Conservation (phyloP, 2,888 invertebrate genomes). For the Megaustenia siamemsis region DNA sequence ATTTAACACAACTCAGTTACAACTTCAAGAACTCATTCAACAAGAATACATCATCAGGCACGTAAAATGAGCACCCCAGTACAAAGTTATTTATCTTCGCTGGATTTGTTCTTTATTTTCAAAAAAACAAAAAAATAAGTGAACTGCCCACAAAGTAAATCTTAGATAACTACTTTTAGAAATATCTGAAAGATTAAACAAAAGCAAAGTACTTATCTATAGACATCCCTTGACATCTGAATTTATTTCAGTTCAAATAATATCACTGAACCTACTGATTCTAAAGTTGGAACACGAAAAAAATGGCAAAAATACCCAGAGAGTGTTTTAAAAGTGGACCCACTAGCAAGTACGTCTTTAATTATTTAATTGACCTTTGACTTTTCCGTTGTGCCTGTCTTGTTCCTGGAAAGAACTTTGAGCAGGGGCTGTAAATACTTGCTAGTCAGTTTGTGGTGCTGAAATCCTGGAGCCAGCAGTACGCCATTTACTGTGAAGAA, state of each 20-base stretch:
- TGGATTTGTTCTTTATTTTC: no score
- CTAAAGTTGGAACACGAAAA: no score
- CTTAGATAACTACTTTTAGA: no score
- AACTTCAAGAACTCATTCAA: no score
- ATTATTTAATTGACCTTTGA: constrained; percentile 1
- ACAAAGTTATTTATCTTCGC: no score
- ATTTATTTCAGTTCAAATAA: background rate
- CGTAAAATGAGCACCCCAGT: no score
- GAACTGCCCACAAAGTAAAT: no score
- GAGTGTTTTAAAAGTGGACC: constrained; percentile 14
- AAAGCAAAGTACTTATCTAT: background rate
- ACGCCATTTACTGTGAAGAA: constrained; percentile 73
- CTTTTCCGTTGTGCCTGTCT: background rate
- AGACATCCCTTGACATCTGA: background rate
- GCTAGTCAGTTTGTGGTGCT: constrained; percentile 63
- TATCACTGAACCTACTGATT: no score
- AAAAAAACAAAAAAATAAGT: no score
- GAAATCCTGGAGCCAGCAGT: constrained; percentile 77
- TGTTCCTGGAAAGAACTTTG: background rate
- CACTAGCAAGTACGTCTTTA: background rate
- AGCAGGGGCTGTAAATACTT: constrained; percentile 44
- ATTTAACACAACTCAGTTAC: no score
- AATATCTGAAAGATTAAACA: background rate
- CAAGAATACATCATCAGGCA: no score
- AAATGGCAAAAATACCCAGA: background rate